phyloP scores from a whole-genome alignment of 2,888 invertebrate species.

The Leucophenga maculata region DNA sequence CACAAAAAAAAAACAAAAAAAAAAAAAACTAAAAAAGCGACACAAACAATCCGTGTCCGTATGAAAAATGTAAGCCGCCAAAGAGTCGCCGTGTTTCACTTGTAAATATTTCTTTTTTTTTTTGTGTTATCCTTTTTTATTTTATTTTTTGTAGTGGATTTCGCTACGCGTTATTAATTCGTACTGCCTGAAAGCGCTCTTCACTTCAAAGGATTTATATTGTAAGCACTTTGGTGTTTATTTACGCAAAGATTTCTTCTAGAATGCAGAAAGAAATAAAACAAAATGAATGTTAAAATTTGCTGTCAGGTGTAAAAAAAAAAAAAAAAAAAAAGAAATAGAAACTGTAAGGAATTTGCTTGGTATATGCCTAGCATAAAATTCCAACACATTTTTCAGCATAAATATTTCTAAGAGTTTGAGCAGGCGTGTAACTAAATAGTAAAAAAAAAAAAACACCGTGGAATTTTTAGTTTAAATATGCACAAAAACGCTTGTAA shows the following conservation, averaged over 20 bases:
- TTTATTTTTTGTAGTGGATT: background rate
- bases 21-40: background rate
- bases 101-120: background rate
- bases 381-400: slow-evolving; percentile 30
- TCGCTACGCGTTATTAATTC: slow-evolving; percentile 21
- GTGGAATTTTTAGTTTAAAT: slow-evolving; percentile 11
- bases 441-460: background rate
- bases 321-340: no score
- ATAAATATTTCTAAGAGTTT: no score
- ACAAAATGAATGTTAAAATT: background rate
- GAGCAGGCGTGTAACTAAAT: no score
- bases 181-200: background rate
- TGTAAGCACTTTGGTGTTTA: background rate
- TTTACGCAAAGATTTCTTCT: background rate
- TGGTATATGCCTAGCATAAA: slow-evolving; percentile 9
- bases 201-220: slow-evolving; percentile 7
- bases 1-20: background rate
- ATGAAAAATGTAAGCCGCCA: background rate
- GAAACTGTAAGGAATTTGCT: no score
- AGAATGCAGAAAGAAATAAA: no score
- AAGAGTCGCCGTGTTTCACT: background rate
- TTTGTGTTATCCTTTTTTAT: background rate
- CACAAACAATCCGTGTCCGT: background rate
- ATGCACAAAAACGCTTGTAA: no score
- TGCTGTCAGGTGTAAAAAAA: background rate